Evolutionary conservation across 2,113 vertebrate species (phyloP).

Genomic region (Megalops atlanticus): DNA sequence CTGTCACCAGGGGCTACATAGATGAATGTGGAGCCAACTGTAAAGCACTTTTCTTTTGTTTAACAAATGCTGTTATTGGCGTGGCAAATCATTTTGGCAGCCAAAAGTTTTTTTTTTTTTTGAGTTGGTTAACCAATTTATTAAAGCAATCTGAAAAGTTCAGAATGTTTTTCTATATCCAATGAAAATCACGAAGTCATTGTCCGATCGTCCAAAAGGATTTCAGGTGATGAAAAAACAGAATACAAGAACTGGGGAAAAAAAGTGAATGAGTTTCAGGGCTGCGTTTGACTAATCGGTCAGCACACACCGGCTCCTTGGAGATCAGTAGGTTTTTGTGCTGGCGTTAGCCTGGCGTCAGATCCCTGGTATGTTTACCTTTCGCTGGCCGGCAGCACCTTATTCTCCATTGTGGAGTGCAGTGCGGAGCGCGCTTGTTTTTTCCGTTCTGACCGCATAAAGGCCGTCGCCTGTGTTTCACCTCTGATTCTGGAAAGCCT

Average conservation of each 20-base stretch:
- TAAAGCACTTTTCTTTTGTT: too few relatives aligned
- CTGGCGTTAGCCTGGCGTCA: conserved; percentile 20
- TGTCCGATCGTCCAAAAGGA: too few relatives aligned
- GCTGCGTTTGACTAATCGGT: conserved; percentile 25
- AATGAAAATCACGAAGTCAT: too few relatives aligned
- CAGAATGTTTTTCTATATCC: too few relatives aligned
- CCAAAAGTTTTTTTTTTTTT: too few relatives aligned
- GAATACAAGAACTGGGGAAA: neutral
- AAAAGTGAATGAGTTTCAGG: neutral
- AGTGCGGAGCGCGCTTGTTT: conserved; percentile 45
- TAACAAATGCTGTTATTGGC: too few relatives aligned
- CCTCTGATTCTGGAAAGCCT: conserved; percentile 46
- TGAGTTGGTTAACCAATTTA: too few relatives aligned
- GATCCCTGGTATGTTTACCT: conserved; percentile 2
- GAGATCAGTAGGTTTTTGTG: conserved; percentile 35
- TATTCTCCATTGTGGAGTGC: conserved; percentile 38
- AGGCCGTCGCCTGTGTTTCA: conserved; percentile 47
- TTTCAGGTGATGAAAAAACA: neutral
- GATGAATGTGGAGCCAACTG: too few relatives aligned
- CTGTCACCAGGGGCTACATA: too few relatives aligned
- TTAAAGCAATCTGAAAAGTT: too few relatives aligned
- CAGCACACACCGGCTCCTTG: neutral
- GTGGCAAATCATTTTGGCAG: too few relatives aligned
- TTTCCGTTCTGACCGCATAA: conserved; percentile 26
- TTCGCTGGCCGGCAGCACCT: conserved; percentile 19